Evolutionary conservation across 2,113 vertebrate species (phyloP), one percentile per base, ranked within the genome.

Genomic region (Zosterops borbonicus): DNA sequence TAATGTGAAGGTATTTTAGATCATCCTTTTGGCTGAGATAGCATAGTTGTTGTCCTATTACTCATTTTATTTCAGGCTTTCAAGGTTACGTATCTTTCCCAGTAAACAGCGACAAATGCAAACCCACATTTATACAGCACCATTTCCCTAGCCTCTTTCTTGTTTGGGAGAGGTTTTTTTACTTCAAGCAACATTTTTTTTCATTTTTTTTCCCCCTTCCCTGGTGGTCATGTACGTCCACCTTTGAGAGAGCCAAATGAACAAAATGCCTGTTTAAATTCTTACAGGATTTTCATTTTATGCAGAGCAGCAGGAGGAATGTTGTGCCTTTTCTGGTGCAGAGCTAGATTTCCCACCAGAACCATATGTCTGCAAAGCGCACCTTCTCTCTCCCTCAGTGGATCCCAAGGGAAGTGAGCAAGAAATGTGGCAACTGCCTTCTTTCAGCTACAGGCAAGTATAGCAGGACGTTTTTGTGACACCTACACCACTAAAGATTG

Each of bases 301-400:
- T 74, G 41, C 92, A 95, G 89, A 94, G 71, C 92, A 97, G 82
- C 89, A 94, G 91, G 62, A 95, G 25, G 89, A 96, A 71, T 92
- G 89, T 69, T 97, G 92, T 87, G 77, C 92, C 83, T 94, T 97
- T 97, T 96, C 91, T 96, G 91, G 79, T 95, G 87, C 91, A 92
- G 92, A 92, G 83, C 50, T 96, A 89, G 77, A 84, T 97, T 96
- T 95, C 71, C 75, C 95, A 95, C 77, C 95, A 97, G 84, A 95
- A 67, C 74, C 58, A 64, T 93, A n/a, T 93, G 88, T 95, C 94
- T 95, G 50, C 69, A 96, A 93, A 94, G 81, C 9, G 41, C 64
- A 94, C 93, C 90, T 95, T 86, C 93, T 96, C 64, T 92, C 60
- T 91, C 64, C 41, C 90, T 91, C 93, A 93, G 81, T 95, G 90